Conservation (phyloP, 2,888 invertebrate species). For the Rhamnusium bicolor region DNA sequence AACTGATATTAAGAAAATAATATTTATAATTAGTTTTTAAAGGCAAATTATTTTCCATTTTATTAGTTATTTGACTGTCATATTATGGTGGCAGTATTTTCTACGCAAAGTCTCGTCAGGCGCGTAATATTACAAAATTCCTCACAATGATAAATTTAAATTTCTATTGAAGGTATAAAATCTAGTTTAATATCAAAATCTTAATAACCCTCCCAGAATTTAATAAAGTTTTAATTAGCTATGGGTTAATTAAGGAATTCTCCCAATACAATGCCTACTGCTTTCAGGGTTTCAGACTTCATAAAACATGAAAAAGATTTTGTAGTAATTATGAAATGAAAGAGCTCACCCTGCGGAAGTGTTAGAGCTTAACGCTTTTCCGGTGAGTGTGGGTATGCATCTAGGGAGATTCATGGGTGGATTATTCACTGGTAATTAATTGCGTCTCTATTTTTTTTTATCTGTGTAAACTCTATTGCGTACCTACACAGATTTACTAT, state of each 20-base stretch:
- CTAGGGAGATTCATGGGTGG: too few relatives aligned
- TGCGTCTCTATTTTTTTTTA: too few relatives aligned
- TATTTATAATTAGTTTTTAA: too few relatives aligned
- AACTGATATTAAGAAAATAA: too few relatives aligned
- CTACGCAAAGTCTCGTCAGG: not conserved
- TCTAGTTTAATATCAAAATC: not conserved
- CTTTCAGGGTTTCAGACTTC: not conserved
- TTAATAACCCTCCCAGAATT: not conserved
- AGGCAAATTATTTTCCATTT: too few relatives aligned
- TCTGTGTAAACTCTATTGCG: too few relatives aligned
- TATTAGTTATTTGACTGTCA: too few relatives aligned
- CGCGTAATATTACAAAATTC: not conserved
- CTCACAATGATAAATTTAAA: not conserved
- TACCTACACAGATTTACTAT: too few relatives aligned
- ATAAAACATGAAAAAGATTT: slow-evolving; percentile 22
- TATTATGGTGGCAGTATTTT: too few relatives aligned
- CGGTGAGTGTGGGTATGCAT: too few relatives aligned
- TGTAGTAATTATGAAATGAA: slow-evolving; percentile 26
- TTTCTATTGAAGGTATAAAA: not conserved
- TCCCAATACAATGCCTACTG: slow-evolving; percentile 9
- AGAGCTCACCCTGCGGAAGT: slow-evolving; percentile 7
- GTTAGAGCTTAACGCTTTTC: not conserved
- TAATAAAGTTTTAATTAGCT: not conserved
- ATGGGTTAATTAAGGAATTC: slow-evolving; percentile 23
- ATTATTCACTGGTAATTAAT: too few relatives aligned